Percentiles rank a stretch among this genome's conserved stretches.
Conservation (phyloP, 2,797 vertebrate genomes). For the Macroramphosus scolopax region DNA sequence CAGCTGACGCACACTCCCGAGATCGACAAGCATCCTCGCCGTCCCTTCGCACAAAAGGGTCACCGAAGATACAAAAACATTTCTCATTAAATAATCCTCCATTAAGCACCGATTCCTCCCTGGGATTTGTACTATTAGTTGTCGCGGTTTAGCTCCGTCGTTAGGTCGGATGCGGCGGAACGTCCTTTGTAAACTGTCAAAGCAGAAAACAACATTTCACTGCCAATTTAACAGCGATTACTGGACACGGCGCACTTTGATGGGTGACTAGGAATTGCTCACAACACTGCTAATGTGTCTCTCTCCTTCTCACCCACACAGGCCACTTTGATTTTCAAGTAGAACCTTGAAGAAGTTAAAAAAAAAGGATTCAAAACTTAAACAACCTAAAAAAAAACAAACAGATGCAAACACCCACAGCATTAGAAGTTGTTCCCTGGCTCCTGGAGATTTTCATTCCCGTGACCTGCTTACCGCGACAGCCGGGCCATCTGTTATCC, state of each 20-base stretch:
- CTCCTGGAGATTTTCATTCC: conserved; percentile 56
- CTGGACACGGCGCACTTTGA: conserved; percentile 53
- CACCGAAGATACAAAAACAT: conserved; percentile 6
- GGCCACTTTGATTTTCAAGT: conserved; percentile 9
- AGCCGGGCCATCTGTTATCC: conserved; percentile 81
- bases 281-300: conserved; percentile 41
- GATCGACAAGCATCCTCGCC: no score
- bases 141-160: conserved; percentile 24
- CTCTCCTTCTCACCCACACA: conserved; percentile 30
- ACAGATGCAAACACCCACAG: conserved; percentile 63
- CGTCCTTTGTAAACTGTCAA: conserved; percentile 55
- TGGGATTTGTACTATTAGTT: conserved; percentile 21
- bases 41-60: no score
- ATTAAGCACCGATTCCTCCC: conserved; percentile 7
- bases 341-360: conserved; percentile 24
- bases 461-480: conserved; percentile 68
- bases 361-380: conserved; percentile 15
- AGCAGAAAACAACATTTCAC: conserved; percentile 72
- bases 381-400: conserved; percentile 3
- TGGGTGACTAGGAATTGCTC: conserved; percentile 55
- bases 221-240: conserved; percentile 74
- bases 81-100: conserved; percentile 5
- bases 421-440: conserved; percentile 69
- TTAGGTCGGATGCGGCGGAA: conserved; percentile 23
- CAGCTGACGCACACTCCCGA: conserved; percentile 10